Base-by-base conservation (phyloP, 2,113 vertebrate genomes). In the Brachyhypopomus occidentalis region DNA sequence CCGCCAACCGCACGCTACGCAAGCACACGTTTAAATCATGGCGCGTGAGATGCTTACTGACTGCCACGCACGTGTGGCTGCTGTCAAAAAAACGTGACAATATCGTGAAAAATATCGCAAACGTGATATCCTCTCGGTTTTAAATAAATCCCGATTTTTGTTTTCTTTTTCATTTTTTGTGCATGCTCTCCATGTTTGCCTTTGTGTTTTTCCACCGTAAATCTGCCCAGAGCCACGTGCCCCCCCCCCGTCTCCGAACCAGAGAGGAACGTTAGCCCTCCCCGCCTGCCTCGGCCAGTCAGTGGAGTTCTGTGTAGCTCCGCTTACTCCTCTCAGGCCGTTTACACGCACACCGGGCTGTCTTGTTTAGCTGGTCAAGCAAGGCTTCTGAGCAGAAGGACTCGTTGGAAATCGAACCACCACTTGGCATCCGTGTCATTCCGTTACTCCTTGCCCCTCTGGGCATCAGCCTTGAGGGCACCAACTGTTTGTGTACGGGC, bases 251-350 rank as follows among this genome's bases (percentile, higher is more conserved):
- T 70, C 19, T 25, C 25, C 7, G 25, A 52, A 14, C 38, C 48
- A 9, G 20, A 67, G 59, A 45, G 23, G 67, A 71, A 60, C 36
- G 5, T 60, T 71, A 79, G 19, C 56, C n/a, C 17, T 23, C 62
- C 60, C 2, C 36, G 67, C 72, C 41, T 62, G 60, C 83, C 72
- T 84, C 77, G 66, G 69, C 2, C 22, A 58, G 27, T 86, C 79
- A 87, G 77, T 59, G 66, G 78, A 79, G 63, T 63, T n/a, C 75
- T 85, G 69, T 86, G 80, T 86, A 81, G 14, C 63, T 52, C 48
- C 22, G 83, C 81, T 71, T 77, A 81, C 41, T 79, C 19, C 58
- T 81, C 86, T 87, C 72, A 86, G 75, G 69, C 85, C 74, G 83
- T 85, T 83, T 75, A 48, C 83, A 83, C 74, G 60, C 85, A 82